Evolutionary conservation across 2,888 invertebrate genomes (phyloP), one percentile per base, ranked within the genome.

Genomic region (Clostera curtula): DNA sequence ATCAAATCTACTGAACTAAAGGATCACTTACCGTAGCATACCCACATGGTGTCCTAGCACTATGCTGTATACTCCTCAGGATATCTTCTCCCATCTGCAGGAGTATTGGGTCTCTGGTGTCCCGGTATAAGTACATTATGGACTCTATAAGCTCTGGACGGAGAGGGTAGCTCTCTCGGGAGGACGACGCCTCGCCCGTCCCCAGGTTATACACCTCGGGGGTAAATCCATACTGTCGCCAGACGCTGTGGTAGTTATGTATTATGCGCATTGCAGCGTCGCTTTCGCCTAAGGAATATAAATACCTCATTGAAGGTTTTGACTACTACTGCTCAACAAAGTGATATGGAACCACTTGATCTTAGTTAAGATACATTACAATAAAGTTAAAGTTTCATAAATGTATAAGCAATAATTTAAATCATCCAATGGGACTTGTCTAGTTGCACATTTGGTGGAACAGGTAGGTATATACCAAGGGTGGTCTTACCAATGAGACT

Each of bases 201-300:
- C 95, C 92, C 45, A 99, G 93, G 65, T 97, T 97, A 74, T 97
- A 99, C 60, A 98, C 97, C 66, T 99, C 99, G 0, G 99, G 99
- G 0, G 96, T 92, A 60, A 98, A 97, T 0, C 99, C 99, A 73
- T 96, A 98, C 66, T 98, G 97, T 34, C 93, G 91, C 95, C 97
- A 97, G 1, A 99, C 95, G 55, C 94, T 92, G 62, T 97, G 96
- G 72, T 99, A 99, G 73, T 97, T 97, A 57, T 95, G 93, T 37
- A 99, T 85, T 3, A 97, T 95, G 49, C 94, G 92, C 90, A 97
- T 92, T 0, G 96, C 99, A 43, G 93, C 90, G 47, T 91, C 92
- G 6, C 93, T 90, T 60, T 98, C 96, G 4, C 98, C 96, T 85
- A n/a, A n/a, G n/a, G 76, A 4, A 19, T 19, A 24, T 40, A 53